Percentiles rank a stretch among this genome's conserved stretches.
These are phyloP conservation scores for Acleris holmiana DNA, from an alignment of 2,888 invertebrate species.

Conservation along the genomic window DNA sequence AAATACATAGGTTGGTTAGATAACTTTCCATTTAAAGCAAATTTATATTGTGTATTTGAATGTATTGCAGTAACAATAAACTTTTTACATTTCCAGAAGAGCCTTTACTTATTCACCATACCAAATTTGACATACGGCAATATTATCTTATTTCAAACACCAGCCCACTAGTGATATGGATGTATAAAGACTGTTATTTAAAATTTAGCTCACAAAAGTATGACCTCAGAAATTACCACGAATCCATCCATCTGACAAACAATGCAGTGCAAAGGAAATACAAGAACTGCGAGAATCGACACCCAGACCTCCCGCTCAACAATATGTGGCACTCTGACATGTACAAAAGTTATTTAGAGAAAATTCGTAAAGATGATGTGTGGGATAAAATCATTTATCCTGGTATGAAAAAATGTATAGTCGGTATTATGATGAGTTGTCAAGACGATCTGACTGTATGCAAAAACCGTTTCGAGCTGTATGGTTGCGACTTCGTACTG, in stretches of 20 bases:
- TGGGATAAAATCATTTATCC: constrained; percentile 92
- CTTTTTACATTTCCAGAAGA: constrained; percentile 84
- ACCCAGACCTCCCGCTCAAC: constrained; percentile 87
- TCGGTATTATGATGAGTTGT: constrained; percentile 91
- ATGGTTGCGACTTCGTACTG: constrained; percentile 96
- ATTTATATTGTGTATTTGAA: neutral
- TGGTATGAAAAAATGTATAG: constrained; percentile 92
- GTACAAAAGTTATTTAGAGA: constrained; percentile 86
- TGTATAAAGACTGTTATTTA: constrained; percentile 93
- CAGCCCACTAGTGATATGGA: constrained; percentile 92
- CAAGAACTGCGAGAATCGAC: constrained; percentile 75
- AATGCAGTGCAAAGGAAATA: constrained; percentile 94
- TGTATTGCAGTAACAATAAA: neutral
- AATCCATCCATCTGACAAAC: constrained; percentile 94
- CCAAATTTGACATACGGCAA: constrained; percentile 96
- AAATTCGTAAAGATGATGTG: constrained; percentile 83
- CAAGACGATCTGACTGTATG: constrained; percentile 88
- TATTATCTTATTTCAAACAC: constrained; percentile 94
- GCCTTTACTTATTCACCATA: constrained; percentile 91
- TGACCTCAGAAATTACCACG: constrained; percentile 90
- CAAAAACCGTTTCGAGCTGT: constrained; percentile 93
- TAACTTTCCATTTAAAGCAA: neutral
- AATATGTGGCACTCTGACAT: constrained; percentile 94
- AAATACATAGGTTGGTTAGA: constrained; percentile 92
- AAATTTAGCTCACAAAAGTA: constrained; percentile 94